Evolutionary conservation across 2,888 invertebrate species (phyloP).

Genomic region (Agonopterix subpropinquella): DNA sequence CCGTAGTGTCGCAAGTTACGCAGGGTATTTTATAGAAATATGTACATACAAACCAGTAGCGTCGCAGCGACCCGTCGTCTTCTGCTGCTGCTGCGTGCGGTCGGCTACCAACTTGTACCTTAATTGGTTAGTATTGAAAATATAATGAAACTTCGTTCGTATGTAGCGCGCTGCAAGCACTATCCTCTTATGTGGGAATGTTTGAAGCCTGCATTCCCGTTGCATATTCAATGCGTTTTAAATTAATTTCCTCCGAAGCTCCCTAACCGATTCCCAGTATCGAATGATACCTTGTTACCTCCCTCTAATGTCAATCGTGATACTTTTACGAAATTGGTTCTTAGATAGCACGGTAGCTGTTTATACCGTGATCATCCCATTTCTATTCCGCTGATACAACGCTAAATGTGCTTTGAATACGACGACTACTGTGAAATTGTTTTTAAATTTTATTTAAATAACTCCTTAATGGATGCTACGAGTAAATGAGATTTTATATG

Average conservation of each 20-base stretch:
- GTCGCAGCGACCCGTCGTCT: no score
- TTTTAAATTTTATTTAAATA: slow-evolving; percentile 30
- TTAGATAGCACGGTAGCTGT: slow-evolving; percentile 49
- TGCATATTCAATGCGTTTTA: not conserved
- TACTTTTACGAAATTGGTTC: slow-evolving; percentile 34
- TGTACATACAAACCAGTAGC: no score
- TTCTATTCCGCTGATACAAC: slow-evolving; percentile 48
- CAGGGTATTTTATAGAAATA: no score
- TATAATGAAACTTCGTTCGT: no score
- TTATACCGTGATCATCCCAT: slow-evolving; percentile 42
- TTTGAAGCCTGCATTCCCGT: no score
- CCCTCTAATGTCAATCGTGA: slow-evolving; percentile 49
- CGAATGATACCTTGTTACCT: slow-evolving; percentile 1
- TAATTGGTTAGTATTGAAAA: no score
- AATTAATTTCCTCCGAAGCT: slow-evolving; percentile 3
- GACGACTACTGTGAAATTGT: slow-evolving; percentile 28
- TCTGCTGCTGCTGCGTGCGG: no score
- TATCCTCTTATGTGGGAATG: not conserved
- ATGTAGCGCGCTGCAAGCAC: no score
- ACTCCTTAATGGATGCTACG: not conserved
- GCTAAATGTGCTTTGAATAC: slow-evolving; percentile 55
- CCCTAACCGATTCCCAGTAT: slow-evolving; percentile 1
- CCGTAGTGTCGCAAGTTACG: no score
- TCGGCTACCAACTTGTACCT: no score
- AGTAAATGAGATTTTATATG: not conserved